Conservation (phyloP, 1,140 invertebrate genomes). For the Drosophila teissieri region DNA sequence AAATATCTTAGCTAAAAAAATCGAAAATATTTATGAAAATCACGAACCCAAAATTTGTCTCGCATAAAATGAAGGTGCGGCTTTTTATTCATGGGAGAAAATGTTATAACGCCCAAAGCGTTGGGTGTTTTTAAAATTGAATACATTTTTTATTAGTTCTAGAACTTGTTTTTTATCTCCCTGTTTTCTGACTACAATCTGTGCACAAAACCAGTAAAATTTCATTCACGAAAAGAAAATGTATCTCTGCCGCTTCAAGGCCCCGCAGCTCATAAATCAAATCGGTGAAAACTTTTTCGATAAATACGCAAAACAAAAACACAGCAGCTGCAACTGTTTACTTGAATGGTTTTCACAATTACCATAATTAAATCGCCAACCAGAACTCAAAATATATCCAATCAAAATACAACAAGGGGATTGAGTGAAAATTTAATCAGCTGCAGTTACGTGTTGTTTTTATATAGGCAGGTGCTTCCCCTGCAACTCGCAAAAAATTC, state of each 20-base stretch:
- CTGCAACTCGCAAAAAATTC: conserved; percentile 13
- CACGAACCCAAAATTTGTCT: not conserved
- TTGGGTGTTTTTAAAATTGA: conserved; percentile 2
- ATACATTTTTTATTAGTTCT: conserved; percentile 3
- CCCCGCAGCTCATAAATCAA: conserved; percentile 48
- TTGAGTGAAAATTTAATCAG: conserved; percentile 5
- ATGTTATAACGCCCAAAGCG: not conserved
- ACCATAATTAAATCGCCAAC: conserved; percentile 55
- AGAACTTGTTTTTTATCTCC: conserved; percentile 7
- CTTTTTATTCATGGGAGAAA: not conserved
- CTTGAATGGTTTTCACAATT: conserved; percentile 61
- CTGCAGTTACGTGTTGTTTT: not conserved
- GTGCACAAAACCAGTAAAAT: not conserved
- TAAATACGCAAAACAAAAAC: conserved; percentile 30
- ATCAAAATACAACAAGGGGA: not conserved
- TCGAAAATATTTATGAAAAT: not conserved
- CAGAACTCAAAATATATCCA: conserved; percentile 11
- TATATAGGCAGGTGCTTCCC: conserved; percentile 34
- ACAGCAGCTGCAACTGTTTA: conserved; percentile 59
- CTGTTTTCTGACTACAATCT: not conserved
- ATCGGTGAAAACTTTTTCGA: conserved; percentile 6
- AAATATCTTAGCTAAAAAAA: not conserved
- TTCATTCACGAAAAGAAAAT: conserved; percentile 24
- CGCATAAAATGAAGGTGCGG: not conserved
- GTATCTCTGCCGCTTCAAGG: conserved; percentile 35